A percentile compares a stretch with the other conserved stretches of the same genome.
Evolutionary conservation across 2,113 vertebrate genomes (phyloP).

Genomic region (Melanostigma gelatinosum): DNA sequence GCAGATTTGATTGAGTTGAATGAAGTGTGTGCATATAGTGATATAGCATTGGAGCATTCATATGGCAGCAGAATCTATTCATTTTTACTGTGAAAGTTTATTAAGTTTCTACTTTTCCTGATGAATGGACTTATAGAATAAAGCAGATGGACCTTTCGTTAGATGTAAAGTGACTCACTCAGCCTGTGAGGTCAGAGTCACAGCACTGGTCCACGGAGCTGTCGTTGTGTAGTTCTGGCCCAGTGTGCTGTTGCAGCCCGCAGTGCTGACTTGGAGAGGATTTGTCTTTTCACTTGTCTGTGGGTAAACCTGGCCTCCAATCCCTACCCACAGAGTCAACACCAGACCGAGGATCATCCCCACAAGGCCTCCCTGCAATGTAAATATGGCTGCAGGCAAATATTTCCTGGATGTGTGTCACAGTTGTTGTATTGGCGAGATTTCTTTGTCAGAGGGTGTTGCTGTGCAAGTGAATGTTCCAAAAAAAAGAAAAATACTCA

Average conservation of each 20-base stretch:
- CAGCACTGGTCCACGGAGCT: slow-evolving; percentile 75
- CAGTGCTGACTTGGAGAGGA: slow-evolving; percentile 83
- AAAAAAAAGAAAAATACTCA: slow-evolving; percentile 80
- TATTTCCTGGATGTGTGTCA: not conserved
- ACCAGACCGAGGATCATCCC: slow-evolving; percentile 88
- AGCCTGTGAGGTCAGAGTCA: slow-evolving; percentile 24
- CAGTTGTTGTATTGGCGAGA: not conserved
- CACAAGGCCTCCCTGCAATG: slow-evolving; percentile 87
- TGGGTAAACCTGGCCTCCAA: slow-evolving; percentile 92
- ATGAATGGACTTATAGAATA: not conserved
- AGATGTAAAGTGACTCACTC: slow-evolving; percentile 58
- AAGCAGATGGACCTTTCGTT: not conserved
- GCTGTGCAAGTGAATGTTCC: not conserved
- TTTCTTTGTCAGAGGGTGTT: not conserved
- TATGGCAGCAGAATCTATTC: not conserved
- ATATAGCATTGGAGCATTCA: not conserved
- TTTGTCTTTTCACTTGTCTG: slow-evolving; percentile 84
- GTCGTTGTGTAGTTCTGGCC: slow-evolving; percentile 74
- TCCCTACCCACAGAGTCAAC: slow-evolving; percentile 92
- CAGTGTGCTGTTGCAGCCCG: slow-evolving; percentile 80
- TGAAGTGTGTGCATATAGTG: not conserved
- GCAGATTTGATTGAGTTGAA: not conserved
- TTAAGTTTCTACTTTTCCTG: not conserved
- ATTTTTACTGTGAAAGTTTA: not conserved
- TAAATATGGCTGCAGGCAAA: slow-evolving; percentile 24